phyloP scores from a whole-genome alignment of 2,797 vertebrate genomes.

The Mormyrus hasselquistii region DNA sequence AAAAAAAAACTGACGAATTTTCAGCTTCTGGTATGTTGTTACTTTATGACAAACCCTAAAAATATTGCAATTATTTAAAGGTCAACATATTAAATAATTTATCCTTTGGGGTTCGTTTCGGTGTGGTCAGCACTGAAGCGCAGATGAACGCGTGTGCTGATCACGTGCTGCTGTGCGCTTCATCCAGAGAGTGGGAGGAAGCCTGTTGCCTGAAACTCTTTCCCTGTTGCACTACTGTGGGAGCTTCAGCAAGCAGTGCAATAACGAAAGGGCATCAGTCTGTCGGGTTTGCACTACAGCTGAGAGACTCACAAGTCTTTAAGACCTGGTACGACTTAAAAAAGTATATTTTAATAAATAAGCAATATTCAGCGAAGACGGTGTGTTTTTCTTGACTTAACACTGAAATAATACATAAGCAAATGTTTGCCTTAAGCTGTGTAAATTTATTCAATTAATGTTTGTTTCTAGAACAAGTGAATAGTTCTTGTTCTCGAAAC shows the following conservation, averaged over 20 bases:
- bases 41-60: background rate
- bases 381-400: conserved; percentile 6
- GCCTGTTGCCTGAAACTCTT: conserved; percentile 77
- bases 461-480: background rate
- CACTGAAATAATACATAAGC: background rate
- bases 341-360: background rate
- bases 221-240: conserved; percentile 95
- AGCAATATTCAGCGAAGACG: background rate
- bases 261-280: conserved; percentile 93
- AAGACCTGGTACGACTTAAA: background rate
- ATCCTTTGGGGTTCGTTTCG: background rate
- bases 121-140: background rate
- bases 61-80: background rate
- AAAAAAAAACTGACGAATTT: background rate
- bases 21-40: background rate
- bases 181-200: background rate
- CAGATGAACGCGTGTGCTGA: background rate
- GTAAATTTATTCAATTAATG: background rate
- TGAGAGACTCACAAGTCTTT: background rate
- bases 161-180: background rate
- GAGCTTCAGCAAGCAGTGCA: conserved; percentile 82
- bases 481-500: background rate
- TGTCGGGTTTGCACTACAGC: conserved; percentile 51
- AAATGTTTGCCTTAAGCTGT: background rate
- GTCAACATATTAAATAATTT: background rate